Evolutionary conservation across 2,113 vertebrate species (phyloP).

Genomic region (Pyrgilauda ruficollis): DNA sequence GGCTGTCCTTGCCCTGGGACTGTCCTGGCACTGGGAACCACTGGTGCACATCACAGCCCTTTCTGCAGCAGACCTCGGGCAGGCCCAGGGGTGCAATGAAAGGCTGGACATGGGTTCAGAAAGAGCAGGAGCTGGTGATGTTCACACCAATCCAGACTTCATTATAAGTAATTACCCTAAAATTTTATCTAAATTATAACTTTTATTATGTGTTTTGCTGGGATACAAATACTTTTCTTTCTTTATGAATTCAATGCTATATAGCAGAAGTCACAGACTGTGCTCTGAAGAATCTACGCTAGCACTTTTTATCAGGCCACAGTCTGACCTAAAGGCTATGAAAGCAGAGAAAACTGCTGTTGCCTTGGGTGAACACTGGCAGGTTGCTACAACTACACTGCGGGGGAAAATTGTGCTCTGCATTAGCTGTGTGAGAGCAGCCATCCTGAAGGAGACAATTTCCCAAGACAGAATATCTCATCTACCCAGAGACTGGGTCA

Average conservation of each 20-base stretch:
- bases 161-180: background rate
- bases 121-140: background rate
- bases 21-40: accelerated
- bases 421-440: background rate
- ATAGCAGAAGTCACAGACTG: background rate
- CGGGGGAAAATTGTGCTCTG: background rate
- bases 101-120: background rate
- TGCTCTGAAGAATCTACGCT: background rate
- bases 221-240: background rate
- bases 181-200: background rate
- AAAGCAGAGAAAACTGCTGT: background rate
- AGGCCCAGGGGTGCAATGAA: accelerated
- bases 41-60: background rate
- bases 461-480: background rate
- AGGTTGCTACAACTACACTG: background rate
- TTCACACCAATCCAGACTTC: background rate
- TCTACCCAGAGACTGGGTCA: background rate
- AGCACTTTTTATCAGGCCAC: background rate
- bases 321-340: background rate
- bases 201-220: background rate
- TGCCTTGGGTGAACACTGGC: background rate
- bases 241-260: background rate
- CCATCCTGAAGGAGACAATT: background rate
- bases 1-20: accelerated
- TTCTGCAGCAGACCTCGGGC: background rate